Evolutionary conservation across 2,888 invertebrate species (phyloP).

Genomic region (Carterocephalus palaemon): DNA sequence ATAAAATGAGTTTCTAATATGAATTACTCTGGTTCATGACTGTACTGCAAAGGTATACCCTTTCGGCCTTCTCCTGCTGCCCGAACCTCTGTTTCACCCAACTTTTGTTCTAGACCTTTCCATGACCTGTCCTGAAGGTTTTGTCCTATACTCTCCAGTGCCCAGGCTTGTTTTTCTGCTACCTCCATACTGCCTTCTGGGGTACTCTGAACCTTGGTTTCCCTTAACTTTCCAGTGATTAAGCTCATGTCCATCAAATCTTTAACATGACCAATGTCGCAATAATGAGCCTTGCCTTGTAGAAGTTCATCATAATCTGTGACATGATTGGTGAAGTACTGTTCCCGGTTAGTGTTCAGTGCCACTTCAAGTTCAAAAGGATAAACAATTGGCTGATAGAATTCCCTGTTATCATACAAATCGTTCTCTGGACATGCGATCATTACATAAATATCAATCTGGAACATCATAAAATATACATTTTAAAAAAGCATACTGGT

Average conservation of each 20-base stretch:
- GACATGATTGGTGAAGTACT: slow-evolving; percentile 80
- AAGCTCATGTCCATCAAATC: slow-evolving; percentile 84
- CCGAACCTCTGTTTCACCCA: slow-evolving; percentile 85
- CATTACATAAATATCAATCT: slow-evolving; percentile 95
- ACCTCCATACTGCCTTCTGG: slow-evolving; percentile 52
- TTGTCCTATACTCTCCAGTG: slow-evolving; percentile 79
- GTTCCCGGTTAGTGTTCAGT: slow-evolving; percentile 79
- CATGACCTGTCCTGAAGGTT: slow-evolving; percentile 85
- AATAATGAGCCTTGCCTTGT: slow-evolving; percentile 79
- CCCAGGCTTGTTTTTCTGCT: slow-evolving; percentile 71
- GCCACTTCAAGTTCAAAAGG: slow-evolving; percentile 95
- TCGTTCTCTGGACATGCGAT: slow-evolving; percentile 95
- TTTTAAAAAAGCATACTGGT: not conserved
- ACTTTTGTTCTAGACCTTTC: slow-evolving; percentile 90
- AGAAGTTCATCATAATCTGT: slow-evolving; percentile 88
- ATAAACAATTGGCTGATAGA: slow-evolving; percentile 93
- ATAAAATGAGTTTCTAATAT: slow-evolving; percentile 25
- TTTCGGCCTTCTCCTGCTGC: slow-evolving; percentile 84
- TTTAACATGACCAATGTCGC: slow-evolving; percentile 60
- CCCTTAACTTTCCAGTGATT: slow-evolving; percentile 84
- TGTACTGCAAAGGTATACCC: slow-evolving; percentile 87
- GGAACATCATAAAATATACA: slow-evolving; percentile 31
- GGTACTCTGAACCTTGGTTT: slow-evolving; percentile 55
- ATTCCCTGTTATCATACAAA: slow-evolving; percentile 89
- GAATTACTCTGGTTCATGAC: slow-evolving; percentile 75